A percentile compares a stretch with the other conserved stretches of the same genome.
Conservation (phyloP, 2,888 invertebrate genomes). For the Sepioteuthis lessoniana region DNA sequence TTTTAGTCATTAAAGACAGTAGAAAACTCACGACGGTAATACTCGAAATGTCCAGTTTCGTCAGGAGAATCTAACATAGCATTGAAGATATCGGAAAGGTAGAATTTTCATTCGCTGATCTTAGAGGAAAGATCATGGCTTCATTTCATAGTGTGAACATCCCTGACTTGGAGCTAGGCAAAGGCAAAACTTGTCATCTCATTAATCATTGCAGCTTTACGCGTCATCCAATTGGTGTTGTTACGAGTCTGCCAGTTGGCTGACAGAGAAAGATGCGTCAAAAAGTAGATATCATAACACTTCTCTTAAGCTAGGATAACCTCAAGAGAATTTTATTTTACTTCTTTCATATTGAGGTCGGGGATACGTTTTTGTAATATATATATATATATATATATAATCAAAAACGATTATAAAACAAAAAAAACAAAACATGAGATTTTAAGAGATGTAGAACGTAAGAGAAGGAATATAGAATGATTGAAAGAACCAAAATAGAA, state of each 20-base stretch:
- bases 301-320: not conserved
- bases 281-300: not conserved
- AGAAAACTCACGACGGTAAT: too few relatives aligned
- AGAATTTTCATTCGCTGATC: not conserved
- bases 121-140: not conserved
- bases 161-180: not conserved
- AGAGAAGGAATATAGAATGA: too few relatives aligned
- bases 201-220: not conserved
- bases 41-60: too few relatives aligned
- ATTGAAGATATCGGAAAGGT: too few relatives aligned
- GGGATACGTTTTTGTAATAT: not conserved
- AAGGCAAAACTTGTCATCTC: not conserved
- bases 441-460: too few relatives aligned
- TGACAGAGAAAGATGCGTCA: not conserved
- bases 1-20: too few relatives aligned
- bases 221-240: not conserved
- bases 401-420: too few relatives aligned
- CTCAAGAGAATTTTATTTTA: not conserved
- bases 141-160: not conserved
- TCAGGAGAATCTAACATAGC: too few relatives aligned
- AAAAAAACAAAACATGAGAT: too few relatives aligned
- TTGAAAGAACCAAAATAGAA: too few relatives aligned
- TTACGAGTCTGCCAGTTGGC: not conserved
- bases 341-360: not conserved
- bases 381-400: too few relatives aligned